These are phyloP conservation scores for Micrastur ruficollis DNA, from an alignment of 2,797 vertebrate species.

Conservation along the genomic window DNA sequence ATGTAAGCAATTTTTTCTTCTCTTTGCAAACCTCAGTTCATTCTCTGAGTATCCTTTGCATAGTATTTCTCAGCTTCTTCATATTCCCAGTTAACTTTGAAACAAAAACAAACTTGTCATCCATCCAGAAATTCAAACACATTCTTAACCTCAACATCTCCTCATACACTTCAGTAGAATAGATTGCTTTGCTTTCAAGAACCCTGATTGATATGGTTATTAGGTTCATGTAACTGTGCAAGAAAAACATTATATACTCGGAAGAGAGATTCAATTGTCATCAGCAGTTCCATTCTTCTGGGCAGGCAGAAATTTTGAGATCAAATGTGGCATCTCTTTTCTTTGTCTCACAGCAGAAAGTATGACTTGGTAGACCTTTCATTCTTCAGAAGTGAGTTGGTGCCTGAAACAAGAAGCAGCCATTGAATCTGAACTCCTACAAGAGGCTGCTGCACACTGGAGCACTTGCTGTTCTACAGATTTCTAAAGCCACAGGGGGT, in stretches of 20 bases:
- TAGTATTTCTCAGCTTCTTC: constrained; percentile 23
- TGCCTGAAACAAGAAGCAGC: constrained; percentile 16
- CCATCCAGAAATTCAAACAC: constrained; percentile 51
- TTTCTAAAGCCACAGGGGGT: background rate
- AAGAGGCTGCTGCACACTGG: background rate
- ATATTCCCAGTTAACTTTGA: constrained; percentile 27
- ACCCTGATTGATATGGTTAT: constrained; percentile 66
- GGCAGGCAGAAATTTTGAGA: constrained; percentile 50
- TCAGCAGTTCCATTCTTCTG: constrained; percentile 34
- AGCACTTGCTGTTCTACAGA: background rate
- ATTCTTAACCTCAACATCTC: constrained; percentile 53
- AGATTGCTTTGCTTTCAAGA: constrained; percentile 56
- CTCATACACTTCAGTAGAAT: constrained; percentile 47
- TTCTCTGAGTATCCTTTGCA: constrained; percentile 17
- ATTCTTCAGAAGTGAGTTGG: constrained; percentile 26
- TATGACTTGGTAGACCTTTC: constrained; percentile 36
- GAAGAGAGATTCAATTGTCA: constrained; percentile 51
- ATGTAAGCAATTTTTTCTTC: constrained; percentile 6
- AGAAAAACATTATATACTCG: constrained; percentile 47
- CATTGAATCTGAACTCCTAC: background rate
- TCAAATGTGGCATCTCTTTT: constrained; percentile 60
- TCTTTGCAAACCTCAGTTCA: constrained; percentile 7
- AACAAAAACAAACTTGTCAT: constrained; percentile 54
- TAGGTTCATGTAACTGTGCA: constrained; percentile 57
- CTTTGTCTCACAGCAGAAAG: constrained; percentile 21